Base-by-base conservation (phyloP, 2,888 invertebrate species). In the Vannuccia rotundouncinata region DNA sequence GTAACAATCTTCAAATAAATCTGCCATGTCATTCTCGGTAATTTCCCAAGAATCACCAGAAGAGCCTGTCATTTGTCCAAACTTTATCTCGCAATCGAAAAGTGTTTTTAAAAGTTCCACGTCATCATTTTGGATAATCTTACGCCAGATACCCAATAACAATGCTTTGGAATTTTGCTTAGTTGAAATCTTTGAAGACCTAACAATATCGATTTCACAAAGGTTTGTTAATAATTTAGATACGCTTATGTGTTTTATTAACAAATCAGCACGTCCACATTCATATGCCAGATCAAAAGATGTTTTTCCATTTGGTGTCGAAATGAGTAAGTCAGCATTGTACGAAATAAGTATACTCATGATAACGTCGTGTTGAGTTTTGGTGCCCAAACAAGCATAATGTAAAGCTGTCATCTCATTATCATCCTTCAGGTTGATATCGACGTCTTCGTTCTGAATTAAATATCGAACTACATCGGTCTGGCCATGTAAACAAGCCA, bases 271-370 rank as follows among this genome's bases (percentile, higher is more conserved):
- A 31, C 79, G 79, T 2, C 79, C 74, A 30, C 73, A 66, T 31
- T 79, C 79, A 79, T 74, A 79, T 10, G 79, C 79, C 25, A 79
- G 74, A 29, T 79, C 79, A 28, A 79, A 31, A 29, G 79, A 27
- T 5, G 79, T 74, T 74, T 74, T 73, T 25, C 73, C 73, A 30
- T 74, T 74, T 2, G 79, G 28, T 1, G 79, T 79, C 0, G 29
- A n/a, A 13, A 79, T n/a, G 27, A 79, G 29, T 31, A 74, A 74
- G 73, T 79, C 79, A 22, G 79, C 79, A 1, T 79, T 79, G 17
- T 74, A 13, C 27, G 29, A 29, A 5, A 79, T 27, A 22, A 79
- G 29, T 29, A 79, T 29, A 1, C 73, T 1, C 2, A 79, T 79
- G 22, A 79, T 74, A 73, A 25, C 74, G 1, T 29, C 25, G 30